Base-by-base conservation (phyloP, 2,113 vertebrate genomes). In the Eretmochelys imbricata region DNA sequence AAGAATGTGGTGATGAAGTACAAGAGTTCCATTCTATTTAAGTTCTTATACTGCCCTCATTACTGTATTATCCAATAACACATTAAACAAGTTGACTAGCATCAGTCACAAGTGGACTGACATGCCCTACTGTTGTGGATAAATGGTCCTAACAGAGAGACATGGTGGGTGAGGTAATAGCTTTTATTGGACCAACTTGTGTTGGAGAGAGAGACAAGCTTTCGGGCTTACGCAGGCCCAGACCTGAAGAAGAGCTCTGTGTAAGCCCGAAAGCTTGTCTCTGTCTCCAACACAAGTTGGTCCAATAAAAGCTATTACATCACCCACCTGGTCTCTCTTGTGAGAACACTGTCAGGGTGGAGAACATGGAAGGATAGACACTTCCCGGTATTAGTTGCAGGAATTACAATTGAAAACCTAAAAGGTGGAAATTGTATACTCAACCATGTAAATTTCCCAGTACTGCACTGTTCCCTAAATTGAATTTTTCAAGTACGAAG, bases 361-460 rank as follows among this genome's bases (percentile, higher is more conserved):
- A 35, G 50, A 81, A 53, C 31, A 51, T 8, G 80, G 75, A 0
- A 13, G 9, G 69, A 54, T 0, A 54, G 85, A 16, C 0, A 2
- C 82, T 87, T 91, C 10, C 38, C 38, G 54, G 69, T 80, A 78
- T 80, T 82, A 90, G 19, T 42, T 3, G 2, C 38, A 13, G 46
- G 24, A 89, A 87, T 72, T 88, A 14, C 12, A 49, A 38, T 31
- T 55, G 10, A 80, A 94, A 88, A 51, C 0, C 10, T 76, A 54
- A 81, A 92, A 76, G 53, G 12, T 62, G 29, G 59, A 19, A 50
- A 16, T 5, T 90, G 31, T 25, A 1, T 27, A 75, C 2, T 1
- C 29, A 80, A 8, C 13, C 5, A 54, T 1, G 0, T 65, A 89
- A 79, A 87, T 51, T 82, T 83, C 4, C 8, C 8, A n/a, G 50